Evolutionary conservation across 2,888 invertebrate genomes (phyloP).

Genomic region (Falcaria lacertinaria): DNA sequence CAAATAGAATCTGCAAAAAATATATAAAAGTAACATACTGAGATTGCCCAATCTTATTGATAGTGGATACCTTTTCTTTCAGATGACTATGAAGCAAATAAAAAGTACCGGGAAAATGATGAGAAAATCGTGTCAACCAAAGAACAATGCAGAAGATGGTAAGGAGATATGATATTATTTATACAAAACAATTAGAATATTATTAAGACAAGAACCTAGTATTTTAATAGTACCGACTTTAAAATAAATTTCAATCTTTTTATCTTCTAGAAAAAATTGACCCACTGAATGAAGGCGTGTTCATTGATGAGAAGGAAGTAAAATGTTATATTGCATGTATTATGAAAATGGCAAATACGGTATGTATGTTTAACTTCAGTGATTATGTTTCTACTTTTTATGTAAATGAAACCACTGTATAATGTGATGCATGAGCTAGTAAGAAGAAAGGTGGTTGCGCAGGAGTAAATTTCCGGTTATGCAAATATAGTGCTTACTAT

Average conservation of each 20-base stretch:
- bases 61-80: constrained; percentile 17
- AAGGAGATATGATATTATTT: no score
- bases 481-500: no score
- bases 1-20: background rate
- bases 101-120: constrained; percentile 80
- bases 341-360: constrained; percentile 74
- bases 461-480: no score
- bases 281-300: constrained; percentile 52
- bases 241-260: constrained; percentile 14
- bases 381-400: no score
- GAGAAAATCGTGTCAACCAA: constrained; percentile 82
- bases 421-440: no score
- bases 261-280: constrained; percentile 58
- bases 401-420: no score
- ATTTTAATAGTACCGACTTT: background rate
- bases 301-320: constrained; percentile 66
- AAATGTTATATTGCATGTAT: constrained; percentile 74
- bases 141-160: constrained; percentile 80
- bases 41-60: background rate
- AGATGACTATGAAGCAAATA: constrained; percentile 82
- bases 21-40: background rate
- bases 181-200: no score
- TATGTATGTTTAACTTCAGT: no score
- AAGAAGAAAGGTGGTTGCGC: no score
- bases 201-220: background rate